Evolutionary conservation across 2,888 invertebrate genomes (phyloP).

Genomic region (Disparrhopalites patrizii): DNA sequence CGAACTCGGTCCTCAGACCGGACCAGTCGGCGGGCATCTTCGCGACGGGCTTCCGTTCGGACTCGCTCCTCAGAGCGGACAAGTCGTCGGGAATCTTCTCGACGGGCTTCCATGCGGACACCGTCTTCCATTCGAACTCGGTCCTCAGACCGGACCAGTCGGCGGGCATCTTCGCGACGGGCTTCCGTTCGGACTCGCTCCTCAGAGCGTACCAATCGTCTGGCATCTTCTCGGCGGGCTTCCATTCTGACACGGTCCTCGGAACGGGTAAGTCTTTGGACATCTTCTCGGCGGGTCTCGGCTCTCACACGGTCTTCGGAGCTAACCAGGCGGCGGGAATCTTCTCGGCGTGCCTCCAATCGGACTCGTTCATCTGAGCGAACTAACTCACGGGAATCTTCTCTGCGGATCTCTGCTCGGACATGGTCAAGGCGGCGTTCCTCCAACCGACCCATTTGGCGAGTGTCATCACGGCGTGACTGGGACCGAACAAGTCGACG

Average conservation of each 20-base stretch:
- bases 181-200: neutral
- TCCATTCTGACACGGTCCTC: constrained; percentile 15
- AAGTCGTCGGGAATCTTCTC: neutral
- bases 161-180: constrained; percentile 9
- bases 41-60: neutral
- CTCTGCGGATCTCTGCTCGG: neutral
- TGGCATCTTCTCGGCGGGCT: constrained; percentile 8
- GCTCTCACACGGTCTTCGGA: neutral
- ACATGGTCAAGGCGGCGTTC: neutral
- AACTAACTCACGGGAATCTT: constrained; percentile 16
- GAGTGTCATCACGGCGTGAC: constrained; percentile 4
- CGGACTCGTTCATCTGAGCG: neutral
- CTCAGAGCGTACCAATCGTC: constrained; percentile 17
- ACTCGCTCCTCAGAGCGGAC: neutral
- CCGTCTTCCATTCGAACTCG: neutral
- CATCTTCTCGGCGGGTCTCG: neutral
- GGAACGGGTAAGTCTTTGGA: neutral
- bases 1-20: constrained; percentile 11
- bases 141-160: neutral
- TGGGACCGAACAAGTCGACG: constrained; percentile 20
- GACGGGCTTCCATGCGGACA: neutral
- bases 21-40: constrained; percentile 8
- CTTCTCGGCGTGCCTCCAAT: neutral
- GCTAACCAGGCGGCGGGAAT: no score
- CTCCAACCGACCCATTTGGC: constrained; percentile 8